Evolutionary conservation across 2,113 vertebrate species (phyloP).

Genomic region (Nothocercus nigrocapillus): DNA sequence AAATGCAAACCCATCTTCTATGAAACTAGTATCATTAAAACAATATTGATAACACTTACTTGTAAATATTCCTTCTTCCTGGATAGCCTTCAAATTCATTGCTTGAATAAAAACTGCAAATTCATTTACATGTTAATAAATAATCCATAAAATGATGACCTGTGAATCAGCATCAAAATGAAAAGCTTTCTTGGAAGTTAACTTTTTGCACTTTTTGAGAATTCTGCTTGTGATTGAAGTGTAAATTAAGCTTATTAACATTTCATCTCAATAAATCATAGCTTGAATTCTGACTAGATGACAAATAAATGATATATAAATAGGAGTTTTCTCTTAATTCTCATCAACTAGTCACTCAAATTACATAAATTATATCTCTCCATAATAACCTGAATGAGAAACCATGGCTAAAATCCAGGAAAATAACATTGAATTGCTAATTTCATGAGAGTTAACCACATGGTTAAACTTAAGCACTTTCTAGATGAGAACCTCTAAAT

Average conservation of each 20-base stretch:
- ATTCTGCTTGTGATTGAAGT: neutral
- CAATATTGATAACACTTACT: slow-evolving; percentile 68
- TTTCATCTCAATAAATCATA: neutral
- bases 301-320: neutral
- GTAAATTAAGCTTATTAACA: neutral
- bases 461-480: neutral
- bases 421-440: neutral
- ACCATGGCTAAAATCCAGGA: neutral
- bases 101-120: slow-evolving; percentile 84
- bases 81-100: slow-evolving; percentile 86
- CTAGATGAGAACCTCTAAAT: neutral
- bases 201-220: slow-evolving; percentile 2
- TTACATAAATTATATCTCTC: neutral
- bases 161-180: neutral
- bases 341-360: neutral
- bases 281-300: neutral
- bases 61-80: slow-evolving; percentile 85
- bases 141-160: slow-evolving; percentile 36
- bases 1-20: neutral
- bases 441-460: neutral
- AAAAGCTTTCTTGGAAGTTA: neutral
- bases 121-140: slow-evolving; percentile 64
- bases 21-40: slow-evolving; percentile 3
- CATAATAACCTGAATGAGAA: neutral
- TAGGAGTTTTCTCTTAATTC: neutral